A percentile compares a stretch with the other conserved stretches of the same genome.
phyloP scores from a whole-genome alignment of 2,888 invertebrate species.

The Myopa testacea region DNA sequence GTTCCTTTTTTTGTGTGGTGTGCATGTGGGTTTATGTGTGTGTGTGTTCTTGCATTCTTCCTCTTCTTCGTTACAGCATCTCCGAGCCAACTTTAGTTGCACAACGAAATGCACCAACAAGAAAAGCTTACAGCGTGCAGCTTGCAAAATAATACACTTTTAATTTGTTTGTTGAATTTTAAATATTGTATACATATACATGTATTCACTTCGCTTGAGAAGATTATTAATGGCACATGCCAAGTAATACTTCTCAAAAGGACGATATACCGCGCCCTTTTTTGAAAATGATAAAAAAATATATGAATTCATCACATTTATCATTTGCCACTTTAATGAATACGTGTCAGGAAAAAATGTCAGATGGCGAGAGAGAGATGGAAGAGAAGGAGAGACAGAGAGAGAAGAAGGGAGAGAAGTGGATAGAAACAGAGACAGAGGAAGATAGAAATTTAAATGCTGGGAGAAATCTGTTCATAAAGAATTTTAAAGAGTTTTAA shows the following conservation, averaged over 20 bases:
- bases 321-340: no score
- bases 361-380: not conserved
- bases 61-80: not conserved
- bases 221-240: not conserved
- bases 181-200: conserved; percentile 10
- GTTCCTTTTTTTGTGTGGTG: not conserved
- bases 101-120: not conserved
- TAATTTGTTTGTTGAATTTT: conserved; percentile 35
- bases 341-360: not conserved
- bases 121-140: not conserved
- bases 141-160: not conserved
- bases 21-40: not conserved
- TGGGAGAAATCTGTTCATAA: no score
- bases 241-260: not conserved
- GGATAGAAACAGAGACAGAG: not conserved
- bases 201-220: not conserved
- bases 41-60: not conserved
- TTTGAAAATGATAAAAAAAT: not conserved
- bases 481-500: no score
- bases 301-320: no score
- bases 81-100: conserved; percentile 1
- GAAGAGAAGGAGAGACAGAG: not conserved
- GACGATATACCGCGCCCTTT: no score
- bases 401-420: not conserved
- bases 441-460: not conserved